phyloP scores from a whole-genome alignment of 2,888 invertebrate species.

The Xestia sexstrigata region DNA sequence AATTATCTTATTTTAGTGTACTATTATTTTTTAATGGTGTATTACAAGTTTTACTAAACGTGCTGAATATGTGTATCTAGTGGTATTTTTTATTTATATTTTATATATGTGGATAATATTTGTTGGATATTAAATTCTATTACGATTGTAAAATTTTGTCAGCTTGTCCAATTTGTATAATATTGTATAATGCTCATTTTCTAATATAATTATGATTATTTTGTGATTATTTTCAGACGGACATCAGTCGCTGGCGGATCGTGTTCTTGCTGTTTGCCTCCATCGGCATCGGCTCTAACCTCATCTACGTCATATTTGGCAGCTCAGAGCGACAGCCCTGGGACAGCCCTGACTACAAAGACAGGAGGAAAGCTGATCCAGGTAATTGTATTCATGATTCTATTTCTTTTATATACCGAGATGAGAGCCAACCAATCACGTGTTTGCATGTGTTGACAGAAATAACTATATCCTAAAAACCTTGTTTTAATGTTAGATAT shows the following conservation, averaged over 20 bases:
- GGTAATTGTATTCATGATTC: conserved; percentile 68
- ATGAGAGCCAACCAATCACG: background rate
- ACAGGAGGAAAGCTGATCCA: conserved; percentile 74
- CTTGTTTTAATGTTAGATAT: background rate
- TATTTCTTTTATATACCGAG: background rate
- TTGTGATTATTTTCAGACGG: conserved; percentile 84
- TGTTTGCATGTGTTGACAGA: background rate
- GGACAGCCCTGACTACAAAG: conserved; percentile 91
- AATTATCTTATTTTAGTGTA: background rate
- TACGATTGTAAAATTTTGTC: background rate
- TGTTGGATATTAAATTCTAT: background rate
- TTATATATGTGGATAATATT: no score
- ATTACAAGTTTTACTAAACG: background rate
- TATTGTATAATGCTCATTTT: background rate
- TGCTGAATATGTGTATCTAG: no score
- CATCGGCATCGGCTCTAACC: conserved; percentile 91
- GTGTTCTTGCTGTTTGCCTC: conserved; percentile 93
- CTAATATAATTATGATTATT: background rate
- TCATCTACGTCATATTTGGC: conserved; percentile 93
- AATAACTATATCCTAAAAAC: background rate
- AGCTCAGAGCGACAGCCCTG: conserved; percentile 93
- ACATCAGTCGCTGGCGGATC: conserved; percentile 92
- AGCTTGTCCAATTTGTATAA: background rate
- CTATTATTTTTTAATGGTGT: background rate
- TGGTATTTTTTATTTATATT: background rate